These are phyloP conservation scores for Carterocephalus palaemon DNA, from an alignment of 2,888 invertebrate species.

Conservation along the genomic window DNA sequence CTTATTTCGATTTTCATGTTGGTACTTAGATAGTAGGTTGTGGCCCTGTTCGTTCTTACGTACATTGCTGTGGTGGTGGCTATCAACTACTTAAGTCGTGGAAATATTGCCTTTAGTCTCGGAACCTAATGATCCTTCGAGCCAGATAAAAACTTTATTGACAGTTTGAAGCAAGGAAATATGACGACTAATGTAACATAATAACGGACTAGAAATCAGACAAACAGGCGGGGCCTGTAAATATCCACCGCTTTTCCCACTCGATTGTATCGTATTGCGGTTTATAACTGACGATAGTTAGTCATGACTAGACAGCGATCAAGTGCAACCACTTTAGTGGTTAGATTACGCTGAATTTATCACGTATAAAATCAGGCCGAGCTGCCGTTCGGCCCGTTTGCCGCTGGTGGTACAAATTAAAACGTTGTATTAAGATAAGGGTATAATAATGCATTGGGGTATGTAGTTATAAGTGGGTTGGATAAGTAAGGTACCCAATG, in stretches of 20 bases:
- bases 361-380: constrained; percentile 35
- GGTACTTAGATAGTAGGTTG: too few relatives aligned
- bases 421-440: constrained; percentile 19
- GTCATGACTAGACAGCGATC: constrained; percentile 54
- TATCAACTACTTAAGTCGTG: too few relatives aligned
- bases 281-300: constrained; percentile 47
- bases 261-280: constrained; percentile 58
- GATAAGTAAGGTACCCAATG: too few relatives aligned
- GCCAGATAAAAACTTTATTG: constrained; percentile 36
- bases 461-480: too few relatives aligned
- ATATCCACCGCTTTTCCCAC: constrained; percentile 46
- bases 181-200: constrained; percentile 44
- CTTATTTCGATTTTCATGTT: too few relatives aligned
- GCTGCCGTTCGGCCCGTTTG: constrained; percentile 21
- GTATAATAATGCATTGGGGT: constrained; percentile 11
- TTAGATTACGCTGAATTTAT: constrained; percentile 54
- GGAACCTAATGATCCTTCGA: constrained; percentile 24
- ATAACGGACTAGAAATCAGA: constrained; percentile 47
- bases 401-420: constrained; percentile 19
- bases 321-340: constrained; percentile 48
- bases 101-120: not conserved
- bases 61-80: too few relatives aligned
- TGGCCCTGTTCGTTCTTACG: too few relatives aligned
- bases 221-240: constrained; percentile 42
- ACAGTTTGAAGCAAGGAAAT: constrained; percentile 29